Base-by-base conservation (phyloP, 92 coral and sea anemone species). In the Umimayanthus kanabou region DNA sequence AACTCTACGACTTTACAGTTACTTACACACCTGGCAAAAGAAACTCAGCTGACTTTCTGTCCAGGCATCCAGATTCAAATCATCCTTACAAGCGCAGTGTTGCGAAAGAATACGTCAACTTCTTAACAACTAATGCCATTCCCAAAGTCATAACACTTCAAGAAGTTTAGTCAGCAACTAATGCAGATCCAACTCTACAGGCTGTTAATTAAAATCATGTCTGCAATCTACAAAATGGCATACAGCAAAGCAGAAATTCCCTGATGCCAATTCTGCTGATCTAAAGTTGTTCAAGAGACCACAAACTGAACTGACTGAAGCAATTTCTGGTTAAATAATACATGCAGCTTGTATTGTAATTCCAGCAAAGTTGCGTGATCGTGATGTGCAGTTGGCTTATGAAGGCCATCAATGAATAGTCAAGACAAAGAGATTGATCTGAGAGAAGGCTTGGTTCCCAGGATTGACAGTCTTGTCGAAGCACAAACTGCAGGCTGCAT, bases 351-450 rank as follows among this genome's bases (percentile, higher is more conserved):
- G 82, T 6, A 50, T 50, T 47, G 82, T 50, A 42, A 79, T 79
- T 8, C 69, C 40, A 9, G 13, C 4, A 4, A 37, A 55, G 49
- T 16, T 79, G 70, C 4, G 83, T 8, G 2, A 30, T 22, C 83
- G 25, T 25, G 83, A 25, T n/a, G 83, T 79, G 23, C 23, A 79
- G 23, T 50, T 79, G 10, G 83, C 70, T 0, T 70, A 79, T 25
- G 83, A 79, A 25, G 70, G 47, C n/a, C 83, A 79, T 79, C 83
- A 79, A 64, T 43, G 82, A 16, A n/a, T 79, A 22, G 47, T 79
- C 2, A 79, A 79, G 23, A 79, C 83, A 8, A 53, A 79, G 69
- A 55, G 33, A 33, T 18, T 79, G 1, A 18, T 79, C 29, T 4
- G 69, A 2, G 70, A 79, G n/a, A 79, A 79, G 25, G 70, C 53